These are phyloP conservation scores for Percina caprodes DNA, from an alignment of 2,113 vertebrate species.

Conservation along the genomic window DNA sequence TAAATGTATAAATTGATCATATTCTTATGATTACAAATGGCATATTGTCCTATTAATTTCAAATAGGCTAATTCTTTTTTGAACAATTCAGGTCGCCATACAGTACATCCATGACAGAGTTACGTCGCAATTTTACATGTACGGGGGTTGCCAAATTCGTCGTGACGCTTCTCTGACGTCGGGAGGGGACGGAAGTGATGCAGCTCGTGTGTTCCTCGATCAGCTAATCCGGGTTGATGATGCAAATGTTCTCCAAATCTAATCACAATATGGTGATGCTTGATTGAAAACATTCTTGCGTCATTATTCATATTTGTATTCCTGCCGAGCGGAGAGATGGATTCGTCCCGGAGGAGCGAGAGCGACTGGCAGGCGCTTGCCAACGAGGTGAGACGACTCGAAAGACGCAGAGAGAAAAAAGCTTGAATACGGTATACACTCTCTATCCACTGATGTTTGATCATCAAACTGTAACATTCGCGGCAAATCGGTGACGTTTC, in stretches of 20 bases:
- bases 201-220: not conserved
- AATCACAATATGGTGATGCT: not conserved
- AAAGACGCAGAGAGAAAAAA: not conserved
- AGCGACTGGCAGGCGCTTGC: constrained; percentile 94
- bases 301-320: not conserved
- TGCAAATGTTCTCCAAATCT: constrained; percentile 27
- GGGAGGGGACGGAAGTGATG: constrained; percentile 61
- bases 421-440: too few relatives aligned
- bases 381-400: constrained; percentile 90
- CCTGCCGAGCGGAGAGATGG: constrained; percentile 75
- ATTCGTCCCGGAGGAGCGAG: constrained; percentile 85
- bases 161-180: constrained; percentile 50
- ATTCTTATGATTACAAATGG: not conserved
- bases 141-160: constrained; percentile 41
- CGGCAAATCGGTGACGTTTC: not conserved
- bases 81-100: not conserved
- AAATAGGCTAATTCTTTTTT: not conserved
- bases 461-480: not conserved
- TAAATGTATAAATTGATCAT: too few relatives aligned
- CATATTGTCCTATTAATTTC: not conserved
- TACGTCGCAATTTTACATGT: not conserved
- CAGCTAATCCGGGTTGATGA: constrained; percentile 54
- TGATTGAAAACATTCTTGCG: not conserved
- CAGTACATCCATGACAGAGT: too few relatives aligned
- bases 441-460: not conserved